Base-by-base conservation (phyloP, 2,888 invertebrate species). In the Drosophila mettleri region DNA sequence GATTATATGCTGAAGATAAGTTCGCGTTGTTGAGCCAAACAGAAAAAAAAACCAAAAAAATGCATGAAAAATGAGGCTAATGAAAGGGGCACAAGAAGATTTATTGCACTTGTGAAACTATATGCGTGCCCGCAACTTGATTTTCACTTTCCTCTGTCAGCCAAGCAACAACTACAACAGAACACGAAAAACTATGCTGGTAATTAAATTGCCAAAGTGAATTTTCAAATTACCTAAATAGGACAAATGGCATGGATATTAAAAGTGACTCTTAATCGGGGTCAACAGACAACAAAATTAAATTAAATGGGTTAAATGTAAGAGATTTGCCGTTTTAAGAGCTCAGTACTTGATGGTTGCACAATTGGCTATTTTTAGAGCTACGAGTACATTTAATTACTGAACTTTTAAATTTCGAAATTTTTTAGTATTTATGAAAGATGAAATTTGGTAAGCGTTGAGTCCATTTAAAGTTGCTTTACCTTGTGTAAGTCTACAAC, bases 21-120 rank as follows among this genome's bases (percentile, higher is more conserved):
- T 51, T 60, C 63, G 60, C 49, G 63, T 49, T 33, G 43, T 43
- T 57, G 24, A 22, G 45, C 39, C 55, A 49, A 52, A 36, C 61
- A 18, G 12, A 29, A 10, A 9, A 31, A 22, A 33, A 68, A 81
- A 61, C 80, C 6, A 9, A 31, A 22, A 33, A 68, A 81, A 61
- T 78, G 78, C 81, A 80, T 55, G 51, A 46, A 49, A 70, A 78
- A 78, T 81, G 82, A 69, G 82, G 82, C 81, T 82, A 82, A 85
- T 81, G 79, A 81, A 87, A 70, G 75, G 81, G 66, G 82, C 76
- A 61, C 76, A 78, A 63, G 66, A 79, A 86, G 88, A 84, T 84
- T 84, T 88, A 88, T 88, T 80, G 78, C 86, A 70, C 41, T 79
- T 79, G 80, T 70, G 78, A 80, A 79, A 69, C 68, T 63, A 45